Conservation (phyloP, 2,113 vertebrate species). For the Alligator sinensis region DNA sequence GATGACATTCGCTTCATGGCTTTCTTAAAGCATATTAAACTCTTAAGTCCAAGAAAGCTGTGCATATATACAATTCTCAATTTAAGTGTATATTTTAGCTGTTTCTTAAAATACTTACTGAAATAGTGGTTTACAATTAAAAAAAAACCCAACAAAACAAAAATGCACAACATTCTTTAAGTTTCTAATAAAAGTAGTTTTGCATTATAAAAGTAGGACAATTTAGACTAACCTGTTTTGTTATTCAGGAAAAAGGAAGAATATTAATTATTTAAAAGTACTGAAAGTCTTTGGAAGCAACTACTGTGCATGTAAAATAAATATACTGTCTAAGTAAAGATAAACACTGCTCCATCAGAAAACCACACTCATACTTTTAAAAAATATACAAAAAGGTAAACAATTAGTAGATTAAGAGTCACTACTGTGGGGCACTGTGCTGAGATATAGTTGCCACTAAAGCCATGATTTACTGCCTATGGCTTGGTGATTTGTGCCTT, state of each 20-base stretch:
- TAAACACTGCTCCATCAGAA: neutral
- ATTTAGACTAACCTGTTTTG: neutral
- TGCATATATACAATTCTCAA: neutral
- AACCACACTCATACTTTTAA: neutral
- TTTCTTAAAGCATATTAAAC: neutral
- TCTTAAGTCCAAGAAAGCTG: neutral
- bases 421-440: neutral
- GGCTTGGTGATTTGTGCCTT: too few relatives aligned
- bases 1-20: neutral
- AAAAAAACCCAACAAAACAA: too few relatives aligned
- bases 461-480: neutral
- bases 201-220: neutral
- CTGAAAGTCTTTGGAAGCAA: slow-evolving; percentile 1
- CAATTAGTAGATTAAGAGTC: neutral
- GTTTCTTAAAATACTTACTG: neutral
- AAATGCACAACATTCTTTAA: neutral
- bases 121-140: too few relatives aligned
- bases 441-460: neutral
- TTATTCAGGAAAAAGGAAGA: neutral
- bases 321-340: neutral
- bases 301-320: neutral
- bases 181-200: neutral
- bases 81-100: neutral
- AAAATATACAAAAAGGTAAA: neutral
- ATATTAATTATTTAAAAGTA: neutral